Conservation (phyloP, 2,113 vertebrate genomes). For the Sinosuthora webbiana region DNA sequence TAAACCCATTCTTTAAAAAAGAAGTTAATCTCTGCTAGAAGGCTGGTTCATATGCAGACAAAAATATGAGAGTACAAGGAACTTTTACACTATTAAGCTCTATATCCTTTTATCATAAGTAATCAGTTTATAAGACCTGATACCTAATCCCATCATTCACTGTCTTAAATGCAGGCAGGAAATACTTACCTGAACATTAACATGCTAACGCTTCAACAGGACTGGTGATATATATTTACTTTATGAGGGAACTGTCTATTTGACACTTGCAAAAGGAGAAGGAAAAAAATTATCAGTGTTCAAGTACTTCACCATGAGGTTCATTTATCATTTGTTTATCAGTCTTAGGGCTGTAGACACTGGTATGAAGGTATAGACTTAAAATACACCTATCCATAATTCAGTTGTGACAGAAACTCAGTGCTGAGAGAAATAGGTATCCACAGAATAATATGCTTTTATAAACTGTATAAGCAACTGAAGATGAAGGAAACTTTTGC, state of each 20-base stretch:
- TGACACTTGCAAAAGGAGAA: background rate
- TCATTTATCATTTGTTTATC: background rate
- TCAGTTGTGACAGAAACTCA: background rate
- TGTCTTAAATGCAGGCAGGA: background rate
- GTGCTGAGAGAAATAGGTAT: constrained; percentile 39
- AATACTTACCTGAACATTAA: background rate
- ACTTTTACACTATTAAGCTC: background rate
- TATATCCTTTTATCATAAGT: background rate
- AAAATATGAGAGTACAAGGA: background rate
- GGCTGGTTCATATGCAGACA: background rate
- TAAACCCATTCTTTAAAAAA: background rate
- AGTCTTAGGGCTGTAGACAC: background rate
- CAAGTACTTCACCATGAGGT: background rate
- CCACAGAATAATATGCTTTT: constrained; percentile 45
- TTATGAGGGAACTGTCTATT: background rate
- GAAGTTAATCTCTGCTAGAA: background rate
- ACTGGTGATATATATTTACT: background rate
- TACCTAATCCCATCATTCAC: background rate
- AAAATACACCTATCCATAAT: constrained; percentile 4
- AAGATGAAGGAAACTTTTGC: constrained; percentile 32
- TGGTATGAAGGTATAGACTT: background rate
- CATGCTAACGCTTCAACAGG: background rate
- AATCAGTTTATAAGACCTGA: background rate
- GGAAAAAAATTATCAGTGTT: background rate
- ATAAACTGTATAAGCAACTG: constrained; percentile 53